Conservation (phyloP, 2,113 vertebrate genomes). For the Helogale parvula region DNA sequence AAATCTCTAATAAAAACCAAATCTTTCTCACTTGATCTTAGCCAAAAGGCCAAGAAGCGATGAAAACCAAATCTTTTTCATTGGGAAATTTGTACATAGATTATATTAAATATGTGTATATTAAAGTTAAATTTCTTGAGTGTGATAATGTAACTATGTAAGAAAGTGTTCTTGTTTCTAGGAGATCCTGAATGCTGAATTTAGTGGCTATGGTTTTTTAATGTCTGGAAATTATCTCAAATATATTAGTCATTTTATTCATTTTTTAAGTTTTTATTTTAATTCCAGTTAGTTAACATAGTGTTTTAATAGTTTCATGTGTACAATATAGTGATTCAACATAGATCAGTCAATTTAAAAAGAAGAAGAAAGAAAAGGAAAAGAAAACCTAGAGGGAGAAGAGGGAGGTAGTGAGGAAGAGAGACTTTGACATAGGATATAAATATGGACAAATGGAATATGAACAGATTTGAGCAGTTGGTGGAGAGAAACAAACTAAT, state of each 20-base stretch:
- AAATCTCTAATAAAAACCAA: constrained; percentile 1
- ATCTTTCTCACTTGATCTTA: background rate
- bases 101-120: background rate
- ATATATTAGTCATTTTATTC: background rate
- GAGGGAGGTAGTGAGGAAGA: background rate
- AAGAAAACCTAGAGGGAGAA: no score
- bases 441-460: background rate
- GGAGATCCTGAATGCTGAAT: background rate
- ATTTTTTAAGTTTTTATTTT: background rate
- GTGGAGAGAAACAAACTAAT: background rate
- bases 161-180: background rate
- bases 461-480: background rate
- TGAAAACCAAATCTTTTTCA: background rate
- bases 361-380: background rate
- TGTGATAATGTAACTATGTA: background rate
- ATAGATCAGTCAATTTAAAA: background rate
- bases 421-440: background rate
- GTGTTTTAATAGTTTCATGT: background rate
- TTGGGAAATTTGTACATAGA: background rate
- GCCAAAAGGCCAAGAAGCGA: background rate
- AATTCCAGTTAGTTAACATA: background rate
- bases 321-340: background rate
- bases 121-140: background rate
- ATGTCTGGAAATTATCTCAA: background rate
- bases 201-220: background rate